phyloP scores from a whole-genome alignment of 1,140 invertebrate genomes.

The Pachypeltis micranthus region DNA sequence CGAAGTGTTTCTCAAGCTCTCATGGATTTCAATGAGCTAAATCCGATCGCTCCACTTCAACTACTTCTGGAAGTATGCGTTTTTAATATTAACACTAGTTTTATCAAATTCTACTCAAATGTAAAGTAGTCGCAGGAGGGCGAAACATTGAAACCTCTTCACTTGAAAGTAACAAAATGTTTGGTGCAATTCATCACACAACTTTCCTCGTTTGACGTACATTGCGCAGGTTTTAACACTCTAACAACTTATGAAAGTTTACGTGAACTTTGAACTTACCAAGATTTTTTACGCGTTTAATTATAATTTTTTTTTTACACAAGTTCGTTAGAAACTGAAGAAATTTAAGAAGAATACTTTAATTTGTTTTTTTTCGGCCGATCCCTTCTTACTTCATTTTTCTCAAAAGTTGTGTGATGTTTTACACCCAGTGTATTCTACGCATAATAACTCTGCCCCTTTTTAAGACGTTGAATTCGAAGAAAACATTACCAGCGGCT shows the following conservation, averaged over 20 bases:
- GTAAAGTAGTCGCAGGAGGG: no score
- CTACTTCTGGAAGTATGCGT: slow-evolving; percentile 69
- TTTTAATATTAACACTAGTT: no score
- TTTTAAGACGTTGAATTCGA: slow-evolving; percentile 64
- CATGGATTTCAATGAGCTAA: slow-evolving; percentile 93
- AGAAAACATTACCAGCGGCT: slow-evolving; percentile 73
- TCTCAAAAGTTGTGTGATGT: not conserved
- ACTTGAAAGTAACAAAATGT: no score
- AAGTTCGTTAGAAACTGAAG: not conserved
- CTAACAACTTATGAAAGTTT: no score
- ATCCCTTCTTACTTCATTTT: slow-evolving; percentile 22
- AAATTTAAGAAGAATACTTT: not conserved
- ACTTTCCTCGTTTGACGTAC: no score
- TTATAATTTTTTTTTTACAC: not conserved
- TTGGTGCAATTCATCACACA: no score
- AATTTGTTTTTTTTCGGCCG: not conserved
- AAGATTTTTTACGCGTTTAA: slow-evolving; percentile 4
- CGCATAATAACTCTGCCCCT: slow-evolving; percentile 3
- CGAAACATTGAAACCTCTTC: no score
- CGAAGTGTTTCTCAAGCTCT: slow-evolving; percentile 84
- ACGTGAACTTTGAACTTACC: no score
- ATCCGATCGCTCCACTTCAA: slow-evolving; percentile 85
- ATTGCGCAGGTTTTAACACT: no score
- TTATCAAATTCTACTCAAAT: no score
- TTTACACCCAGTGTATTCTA: not conserved